Percentiles rank a stretch among this genome's conserved stretches.
phyloP scores from a whole-genome alignment of 1,140 invertebrate genomes.

The Subanguina moxae region DNA sequence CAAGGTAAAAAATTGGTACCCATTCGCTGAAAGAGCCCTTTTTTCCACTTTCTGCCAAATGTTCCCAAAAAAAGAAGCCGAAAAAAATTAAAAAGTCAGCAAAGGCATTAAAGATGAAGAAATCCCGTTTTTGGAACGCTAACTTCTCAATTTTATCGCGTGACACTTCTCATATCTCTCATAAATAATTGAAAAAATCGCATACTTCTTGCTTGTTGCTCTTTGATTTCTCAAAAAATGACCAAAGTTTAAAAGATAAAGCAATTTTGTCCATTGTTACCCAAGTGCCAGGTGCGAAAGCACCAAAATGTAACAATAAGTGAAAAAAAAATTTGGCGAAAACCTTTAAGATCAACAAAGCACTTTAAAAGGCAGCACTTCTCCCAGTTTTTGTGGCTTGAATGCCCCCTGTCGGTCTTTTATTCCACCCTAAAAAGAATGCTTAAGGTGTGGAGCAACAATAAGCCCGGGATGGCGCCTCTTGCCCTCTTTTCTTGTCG shows the following conservation, averaged over 20 bases:
- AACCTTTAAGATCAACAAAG: slow-evolving; percentile 3
- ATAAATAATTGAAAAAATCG: too few relatives aligned
- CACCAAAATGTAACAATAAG: background rate
- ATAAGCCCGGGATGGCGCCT: background rate
- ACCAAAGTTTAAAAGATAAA: background rate
- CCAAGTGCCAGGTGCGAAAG: background rate
- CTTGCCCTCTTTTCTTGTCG: background rate
- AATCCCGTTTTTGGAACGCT: too few relatives aligned
- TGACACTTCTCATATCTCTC: too few relatives aligned
- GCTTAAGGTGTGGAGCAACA: background rate
- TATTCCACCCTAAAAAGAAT: background rate
- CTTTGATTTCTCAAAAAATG: background rate
- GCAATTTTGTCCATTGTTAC: background rate
- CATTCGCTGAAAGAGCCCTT: too few relatives aligned
- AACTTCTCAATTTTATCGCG: too few relatives aligned
- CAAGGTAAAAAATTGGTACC: too few relatives aligned
- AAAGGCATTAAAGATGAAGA: too few relatives aligned
- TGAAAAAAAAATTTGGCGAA: background rate
- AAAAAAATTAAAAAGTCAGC: too few relatives aligned
- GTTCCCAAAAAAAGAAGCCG: too few relatives aligned
- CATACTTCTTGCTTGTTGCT: too few relatives aligned
- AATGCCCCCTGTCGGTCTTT: background rate
- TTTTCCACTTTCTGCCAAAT: too few relatives aligned
- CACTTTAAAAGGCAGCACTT: background rate
- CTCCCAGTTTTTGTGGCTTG: slow-evolving; percentile 2